Conservation (phyloP, 2,888 invertebrate genomes). For the Neocrepidodera transversa region DNA sequence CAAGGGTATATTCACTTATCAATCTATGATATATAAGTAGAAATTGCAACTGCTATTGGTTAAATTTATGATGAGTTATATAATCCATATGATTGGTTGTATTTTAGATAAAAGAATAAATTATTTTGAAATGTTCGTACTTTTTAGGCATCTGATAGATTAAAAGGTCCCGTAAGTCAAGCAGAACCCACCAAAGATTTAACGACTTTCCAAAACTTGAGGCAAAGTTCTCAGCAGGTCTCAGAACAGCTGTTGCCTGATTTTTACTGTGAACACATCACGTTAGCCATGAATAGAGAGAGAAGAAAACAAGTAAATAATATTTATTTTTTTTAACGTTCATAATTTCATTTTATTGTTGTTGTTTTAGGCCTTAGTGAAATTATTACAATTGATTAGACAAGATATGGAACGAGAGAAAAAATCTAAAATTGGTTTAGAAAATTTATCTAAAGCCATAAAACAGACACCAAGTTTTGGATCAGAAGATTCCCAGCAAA, state of each 20-base stretch:
- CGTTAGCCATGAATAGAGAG: slow-evolving; percentile 91
- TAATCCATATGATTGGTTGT: too few species aligned
- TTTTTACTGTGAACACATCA: slow-evolving; percentile 94
- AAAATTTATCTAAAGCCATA: slow-evolving; percentile 87
- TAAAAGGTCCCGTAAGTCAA: slow-evolving; percentile 74
- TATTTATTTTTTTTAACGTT: neutral
- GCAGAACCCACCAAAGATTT: slow-evolving; percentile 75
- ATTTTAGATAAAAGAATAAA: too few species aligned
- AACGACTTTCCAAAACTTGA: slow-evolving; percentile 70
- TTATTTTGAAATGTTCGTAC: too few species aligned
- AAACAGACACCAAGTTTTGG: slow-evolving; percentile 86
- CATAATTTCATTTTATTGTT: slow-evolving; percentile 15
- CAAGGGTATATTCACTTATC: too few species aligned
- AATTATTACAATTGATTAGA: slow-evolving; percentile 83
- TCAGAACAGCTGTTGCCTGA: slow-evolving; percentile 89
- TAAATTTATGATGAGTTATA: too few species aligned
- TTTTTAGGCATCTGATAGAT: slow-evolving; percentile 71
- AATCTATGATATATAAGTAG: too few species aligned
- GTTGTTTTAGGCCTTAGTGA: slow-evolving; percentile 73
- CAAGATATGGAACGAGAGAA: slow-evolving; percentile 90
- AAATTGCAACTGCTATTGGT: too few species aligned
- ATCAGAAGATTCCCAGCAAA: slow-evolving; percentile 88
- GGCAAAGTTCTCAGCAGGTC: slow-evolving; percentile 67
- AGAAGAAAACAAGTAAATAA: slow-evolving; percentile 76
- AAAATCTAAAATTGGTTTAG: slow-evolving; percentile 87